A percentile compares a stretch with the other conserved stretches of the same genome.
Evolutionary conservation across 2,888 invertebrate genomes (phyloP).

Genomic region (Cryptus armator): DNA sequence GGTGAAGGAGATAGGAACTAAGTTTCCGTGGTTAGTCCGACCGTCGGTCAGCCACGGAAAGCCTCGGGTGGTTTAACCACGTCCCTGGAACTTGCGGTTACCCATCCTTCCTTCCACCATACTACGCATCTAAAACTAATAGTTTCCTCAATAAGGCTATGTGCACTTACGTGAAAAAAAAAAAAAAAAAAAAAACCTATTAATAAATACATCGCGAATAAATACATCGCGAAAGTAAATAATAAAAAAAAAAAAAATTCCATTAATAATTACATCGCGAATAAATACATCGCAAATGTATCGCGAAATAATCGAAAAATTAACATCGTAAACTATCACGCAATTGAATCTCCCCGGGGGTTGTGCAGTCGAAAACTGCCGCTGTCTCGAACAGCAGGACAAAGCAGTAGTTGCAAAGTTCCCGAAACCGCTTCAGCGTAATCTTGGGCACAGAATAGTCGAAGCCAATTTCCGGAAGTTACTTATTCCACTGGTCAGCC

Average conservation of each 20-base stretch:
- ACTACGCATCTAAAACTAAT: conserved; percentile 6
- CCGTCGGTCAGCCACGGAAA: conserved; percentile 53
- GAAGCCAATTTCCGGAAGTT: conserved; percentile 59
- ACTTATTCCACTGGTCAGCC: conserved; percentile 64
- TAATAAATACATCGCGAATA: no score
- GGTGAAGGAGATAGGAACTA: conserved; percentile 12
- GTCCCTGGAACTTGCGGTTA: conserved; percentile 41
- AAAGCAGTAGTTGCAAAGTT: conserved; percentile 2
- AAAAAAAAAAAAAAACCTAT: no score
- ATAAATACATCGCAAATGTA: no score
- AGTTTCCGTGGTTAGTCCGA: conserved; percentile 59
- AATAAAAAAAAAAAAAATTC: no score
- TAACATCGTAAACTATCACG: not conserved
- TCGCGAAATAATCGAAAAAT: no score
- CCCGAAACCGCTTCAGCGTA: conserved; percentile 36
- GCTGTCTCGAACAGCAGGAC: not conserved
- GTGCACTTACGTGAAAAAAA: not conserved
- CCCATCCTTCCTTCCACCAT: conserved; percentile 16
- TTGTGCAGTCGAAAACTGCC: not conserved
- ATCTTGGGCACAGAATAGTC: conserved; percentile 39
- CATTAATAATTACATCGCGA: no score
- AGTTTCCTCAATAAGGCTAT: not conserved
- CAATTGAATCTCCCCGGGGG: not conserved
- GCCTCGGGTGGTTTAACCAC: conserved; percentile 49
- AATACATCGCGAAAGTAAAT: no score